Conservation (phyloP, 2,888 invertebrate genomes). For the Monochamus alternatus region DNA sequence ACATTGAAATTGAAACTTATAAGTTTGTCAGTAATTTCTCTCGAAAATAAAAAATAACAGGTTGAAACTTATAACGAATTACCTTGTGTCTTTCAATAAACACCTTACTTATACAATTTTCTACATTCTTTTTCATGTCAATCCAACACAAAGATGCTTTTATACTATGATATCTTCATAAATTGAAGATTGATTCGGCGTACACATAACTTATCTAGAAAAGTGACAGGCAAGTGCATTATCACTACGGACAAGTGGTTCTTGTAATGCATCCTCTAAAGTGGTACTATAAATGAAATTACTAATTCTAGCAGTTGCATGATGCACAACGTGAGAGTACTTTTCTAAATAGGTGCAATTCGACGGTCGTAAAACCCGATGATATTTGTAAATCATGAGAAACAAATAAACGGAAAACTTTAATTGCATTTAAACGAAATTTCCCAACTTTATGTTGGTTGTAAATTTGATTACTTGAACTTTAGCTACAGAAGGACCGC, state of each 20-base stretch:
- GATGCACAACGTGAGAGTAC: not conserved
- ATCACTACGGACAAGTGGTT: not conserved
- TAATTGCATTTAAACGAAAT: not conserved
- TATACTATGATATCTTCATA: no score
- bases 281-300: not conserved
- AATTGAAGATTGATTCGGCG: no score
- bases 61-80: no score
- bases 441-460: not conserved
- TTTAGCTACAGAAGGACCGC: not conserved
- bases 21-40: no score
- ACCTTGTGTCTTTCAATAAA: no score
- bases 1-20: no score
- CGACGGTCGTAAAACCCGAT: not conserved
- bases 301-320: not conserved
- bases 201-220: no score
- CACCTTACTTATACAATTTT: no score
- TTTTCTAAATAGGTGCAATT: not conserved
- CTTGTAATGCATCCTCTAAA: not conserved
- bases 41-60: no score
- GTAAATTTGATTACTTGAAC: not conserved
- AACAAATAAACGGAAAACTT: not conserved
- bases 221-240: no score
- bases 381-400: not conserved
- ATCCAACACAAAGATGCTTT: no score
- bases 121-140: no score